Conservation (phyloP, 2,797 vertebrate species). For the Darevskia mixta region DNA sequence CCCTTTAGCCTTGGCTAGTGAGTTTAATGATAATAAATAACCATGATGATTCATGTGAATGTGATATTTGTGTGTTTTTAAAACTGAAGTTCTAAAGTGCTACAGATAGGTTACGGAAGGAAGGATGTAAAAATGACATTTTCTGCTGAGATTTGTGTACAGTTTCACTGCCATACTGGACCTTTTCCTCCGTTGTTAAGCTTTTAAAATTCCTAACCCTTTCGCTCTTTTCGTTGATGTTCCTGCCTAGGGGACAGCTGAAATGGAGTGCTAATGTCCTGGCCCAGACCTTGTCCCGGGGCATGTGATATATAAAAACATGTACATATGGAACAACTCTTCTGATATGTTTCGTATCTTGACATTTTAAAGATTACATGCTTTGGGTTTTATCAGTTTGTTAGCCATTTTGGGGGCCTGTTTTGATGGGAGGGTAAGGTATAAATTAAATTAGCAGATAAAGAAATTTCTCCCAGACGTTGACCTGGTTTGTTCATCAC, state of each 20-base stretch:
- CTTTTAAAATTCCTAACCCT: not conserved
- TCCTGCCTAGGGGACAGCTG: not conserved
- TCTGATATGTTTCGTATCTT: not conserved
- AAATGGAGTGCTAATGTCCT: not conserved
- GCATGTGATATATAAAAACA: not conserved
- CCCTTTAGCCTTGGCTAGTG: fast-evolving
- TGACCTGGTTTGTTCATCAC: too few species aligned
- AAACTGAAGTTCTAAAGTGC: constrained; percentile 41
- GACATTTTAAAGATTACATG: not conserved
- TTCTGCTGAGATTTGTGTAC: not conserved
- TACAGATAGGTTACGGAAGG: constrained; percentile 18
- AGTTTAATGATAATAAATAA: constrained; percentile 28
- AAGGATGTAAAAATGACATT: constrained; percentile 29
- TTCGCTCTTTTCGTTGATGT: not conserved
- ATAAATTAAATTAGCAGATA: too few species aligned
- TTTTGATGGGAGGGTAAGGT: too few species aligned
- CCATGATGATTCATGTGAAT: not conserved
- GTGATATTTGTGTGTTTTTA: constrained; percentile 12
- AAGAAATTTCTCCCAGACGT: not conserved
- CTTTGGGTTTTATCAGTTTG: not conserved
- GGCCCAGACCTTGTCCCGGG: not conserved
- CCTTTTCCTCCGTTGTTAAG: not conserved
- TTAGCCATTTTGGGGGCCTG: too few species aligned
- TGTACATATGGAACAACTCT: not conserved
- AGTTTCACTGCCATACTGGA: not conserved